Evolutionary conservation across 2,888 invertebrate species (phyloP).

Genomic region (Tillus elongatus): DNA sequence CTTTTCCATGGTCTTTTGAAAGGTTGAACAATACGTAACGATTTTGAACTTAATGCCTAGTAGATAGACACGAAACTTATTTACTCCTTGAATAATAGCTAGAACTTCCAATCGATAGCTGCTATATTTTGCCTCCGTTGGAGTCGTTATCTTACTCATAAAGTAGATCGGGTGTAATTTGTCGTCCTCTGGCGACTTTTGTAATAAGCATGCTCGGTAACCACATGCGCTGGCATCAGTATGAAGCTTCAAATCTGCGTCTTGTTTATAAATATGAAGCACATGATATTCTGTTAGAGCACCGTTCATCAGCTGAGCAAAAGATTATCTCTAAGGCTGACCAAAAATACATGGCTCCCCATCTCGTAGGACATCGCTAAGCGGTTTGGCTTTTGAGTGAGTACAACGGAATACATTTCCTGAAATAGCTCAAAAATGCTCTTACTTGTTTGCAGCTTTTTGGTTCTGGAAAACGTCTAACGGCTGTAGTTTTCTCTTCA

Average conservation of each 20-base stretch:
- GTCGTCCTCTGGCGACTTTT: constrained; percentile 14
- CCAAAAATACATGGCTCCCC: constrained; percentile 17
- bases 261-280: constrained; percentile 19
- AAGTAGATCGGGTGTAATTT: constrained; percentile 23
- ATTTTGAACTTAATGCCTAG: constrained; percentile 20
- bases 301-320: constrained; percentile 17
- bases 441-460: no score
- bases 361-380: constrained; percentile 27
- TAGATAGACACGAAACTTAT: constrained; percentile 31
- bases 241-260: constrained; percentile 21
- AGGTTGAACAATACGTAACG: constrained; percentile 14
- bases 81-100: constrained; percentile 29
- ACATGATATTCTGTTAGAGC: constrained; percentile 16
- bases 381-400: constrained; percentile 28
- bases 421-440: constrained; percentile 32
- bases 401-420: constrained; percentile 32
- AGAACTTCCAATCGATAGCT: constrained; percentile 35
- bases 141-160: constrained; percentile 23
- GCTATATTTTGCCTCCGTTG: constrained; percentile 27
- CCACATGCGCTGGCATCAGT: constrained; percentile 21
- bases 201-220: constrained; percentile 19
- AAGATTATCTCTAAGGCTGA: constrained; percentile 13
- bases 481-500: constrained; percentile 19
- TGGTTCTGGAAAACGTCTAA: constrained; percentile 27
- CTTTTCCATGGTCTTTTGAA: constrained; percentile 13